Evolutionary conservation across 2,797 vertebrate genomes (phyloP), one percentile per base, ranked within the genome.

Genomic region (Delichon dasypus): DNA sequence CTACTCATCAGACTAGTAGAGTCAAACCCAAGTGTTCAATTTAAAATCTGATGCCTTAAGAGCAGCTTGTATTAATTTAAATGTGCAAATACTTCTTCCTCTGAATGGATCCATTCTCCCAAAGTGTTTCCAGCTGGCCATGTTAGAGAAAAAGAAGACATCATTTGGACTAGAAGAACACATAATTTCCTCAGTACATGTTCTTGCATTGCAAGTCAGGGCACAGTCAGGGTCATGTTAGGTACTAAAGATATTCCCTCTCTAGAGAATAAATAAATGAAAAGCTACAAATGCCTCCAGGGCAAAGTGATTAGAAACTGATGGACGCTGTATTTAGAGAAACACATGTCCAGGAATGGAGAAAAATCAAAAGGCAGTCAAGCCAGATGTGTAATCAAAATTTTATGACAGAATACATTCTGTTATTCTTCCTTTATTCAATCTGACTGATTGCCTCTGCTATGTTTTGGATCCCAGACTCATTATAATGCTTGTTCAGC

Each of bases 31-130:
- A 96, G 60, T 64, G 90, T 94, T 85, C 86, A 79, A 7, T 96
- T 92, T 86, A 75, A 95, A 94, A 86, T 89, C 30, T 75, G 58
- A 74, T 95, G 75, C 88, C 71, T 88, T n/a, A 88, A 94, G 73
- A 95, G 48, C 92, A 97, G 85, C 89, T 97, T 95, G 82, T 92
- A 92, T 94, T 76, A 91, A 91, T 97, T 90, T 94, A 89, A 75
- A 89, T 91, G 76, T 92, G 79, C 76, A 93, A 96, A 91, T 81
- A 75, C 60, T 95, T 92, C 84, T 93, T 96, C 40, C 50, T 88
- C 64, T 95, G 77, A 94, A 95, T 93, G 71, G 67, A 62, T 91
- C 57, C 45, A 54, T 94, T 94, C 88, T 96, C 67, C 2, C 1
- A 90, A 95, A 95, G 65, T 91, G 64, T 60, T 96, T 94, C 94